These are phyloP conservation scores for Collichthys lucidus DNA, from an alignment of 2,113 vertebrate species.

Conservation along the genomic window DNA sequence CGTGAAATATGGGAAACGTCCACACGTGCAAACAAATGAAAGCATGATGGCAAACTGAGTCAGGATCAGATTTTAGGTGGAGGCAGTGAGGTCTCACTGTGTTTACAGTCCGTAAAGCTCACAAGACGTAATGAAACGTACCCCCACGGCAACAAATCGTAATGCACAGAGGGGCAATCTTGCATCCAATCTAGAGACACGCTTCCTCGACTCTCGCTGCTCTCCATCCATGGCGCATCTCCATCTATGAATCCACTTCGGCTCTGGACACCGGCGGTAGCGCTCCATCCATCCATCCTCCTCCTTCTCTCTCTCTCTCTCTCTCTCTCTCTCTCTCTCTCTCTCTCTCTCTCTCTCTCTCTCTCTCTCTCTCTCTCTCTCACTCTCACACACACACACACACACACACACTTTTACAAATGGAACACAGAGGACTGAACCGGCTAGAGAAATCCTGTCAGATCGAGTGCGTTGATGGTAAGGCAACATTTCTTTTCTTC, in stretches of 20 bases:
- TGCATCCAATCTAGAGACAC: constrained; percentile 57
- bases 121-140: constrained; percentile 50
- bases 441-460: constrained; percentile 21
- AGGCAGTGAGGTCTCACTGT: not conserved
- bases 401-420: constrained; percentile 36
- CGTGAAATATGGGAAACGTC: constrained; percentile 25
- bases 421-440: constrained; percentile 37
- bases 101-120: constrained; percentile 19
- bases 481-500: constrained; percentile 23
- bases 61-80: not conserved
- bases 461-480: constrained; percentile 63
- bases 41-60: not conserved
- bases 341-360: not conserved
- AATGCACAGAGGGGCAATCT: constrained; percentile 47
- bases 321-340: not conserved
- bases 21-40: constrained; percentile 9
- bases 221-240: constrained; percentile 63
- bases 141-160: constrained; percentile 46
- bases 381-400: not conserved
- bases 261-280: constrained; percentile 42
- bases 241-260: constrained; percentile 55
- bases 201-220: constrained; percentile 43
- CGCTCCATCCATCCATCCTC: constrained; percentile 23
- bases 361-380: not conserved
- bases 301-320: not conserved